Evolutionary conservation across 2,113 vertebrate species (phyloP), one percentile per base, ranked within the genome.

Genomic region (Gasterosteus aculeatus): DNA sequence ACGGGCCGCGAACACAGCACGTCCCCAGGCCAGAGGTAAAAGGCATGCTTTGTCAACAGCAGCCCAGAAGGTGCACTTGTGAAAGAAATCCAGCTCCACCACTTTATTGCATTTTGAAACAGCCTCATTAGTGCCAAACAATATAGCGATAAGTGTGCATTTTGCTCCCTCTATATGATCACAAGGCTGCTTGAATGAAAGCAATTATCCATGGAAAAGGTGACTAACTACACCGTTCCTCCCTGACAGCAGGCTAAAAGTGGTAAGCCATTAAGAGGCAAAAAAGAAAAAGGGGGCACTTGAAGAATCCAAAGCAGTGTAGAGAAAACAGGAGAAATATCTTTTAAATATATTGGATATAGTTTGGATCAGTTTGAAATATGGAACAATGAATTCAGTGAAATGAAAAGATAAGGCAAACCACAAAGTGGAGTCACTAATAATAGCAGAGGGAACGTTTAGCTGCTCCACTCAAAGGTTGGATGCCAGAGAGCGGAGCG

Each of bases 121-220:
- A 51, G 9, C 70, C 42, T 85, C 77, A 89, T 92, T 91, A 91
- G 81, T 81, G 77, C 80, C 85, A 85, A 83, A 88, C 87, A 81
- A 85, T 86, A 85, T 53, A 78, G 15, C 64, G 62, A 77, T 75
- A 87, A 66, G 77, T 88, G 68, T 76, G 74, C 77, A 75, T 74
- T 76, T 78, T 61, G 82, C 53, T 81, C 62, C 58, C 64, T 56
- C 70, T 78, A 76, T 77, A 76, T 76, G 81, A 87, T 89, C 81
- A 84, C 57, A 87, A 69, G 77, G 74, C 84, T 78, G 67, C 78
- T 83, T 75, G 72, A 91, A 88, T 70, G 60, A 82, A 90, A 77
- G 86, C 70, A 91, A 90, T 92, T 91, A 90, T 79, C 83, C 74
- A 26, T 38, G 41, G 77, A 86, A 83, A 86, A 81, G 82, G 77